Evolutionary conservation across 2,888 invertebrate species (phyloP).

Genomic region (Phalangium opilio): DNA sequence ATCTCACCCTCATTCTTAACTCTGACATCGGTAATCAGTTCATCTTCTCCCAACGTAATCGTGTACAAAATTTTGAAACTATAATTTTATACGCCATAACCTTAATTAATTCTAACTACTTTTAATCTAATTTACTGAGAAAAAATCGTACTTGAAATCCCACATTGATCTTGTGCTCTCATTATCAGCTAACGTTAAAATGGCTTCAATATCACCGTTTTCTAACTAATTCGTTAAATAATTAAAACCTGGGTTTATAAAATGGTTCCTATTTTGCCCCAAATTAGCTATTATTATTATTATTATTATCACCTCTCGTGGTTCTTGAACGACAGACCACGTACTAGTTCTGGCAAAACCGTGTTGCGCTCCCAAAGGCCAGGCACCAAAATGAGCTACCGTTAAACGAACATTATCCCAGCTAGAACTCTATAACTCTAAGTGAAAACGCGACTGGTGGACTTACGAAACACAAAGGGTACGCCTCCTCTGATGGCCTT

Average conservation of each 20-base stretch:
- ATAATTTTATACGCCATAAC: too few relatives aligned
- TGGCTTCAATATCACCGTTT: constrained; percentile 79
- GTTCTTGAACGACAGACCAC: constrained; percentile 57
- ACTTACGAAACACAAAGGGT: constrained; percentile 94
- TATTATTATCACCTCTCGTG: too few relatives aligned
- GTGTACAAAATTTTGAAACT: neutral
- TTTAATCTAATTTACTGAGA: too few relatives aligned
- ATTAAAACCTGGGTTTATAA: too few relatives aligned
- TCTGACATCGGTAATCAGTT: neutral
- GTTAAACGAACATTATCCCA: too few relatives aligned
- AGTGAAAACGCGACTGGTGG: too few relatives aligned
- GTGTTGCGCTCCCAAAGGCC: constrained; percentile 89
- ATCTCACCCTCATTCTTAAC: neutral
- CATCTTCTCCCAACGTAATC: neutral
- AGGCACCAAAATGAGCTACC: constrained; percentile 87
- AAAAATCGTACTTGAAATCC: constrained; percentile 83
- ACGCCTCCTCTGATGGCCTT: constrained; percentile 91
- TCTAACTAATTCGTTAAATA: constrained; percentile 37
- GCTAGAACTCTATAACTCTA: too few relatives aligned
- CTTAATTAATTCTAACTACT: too few relatives aligned
- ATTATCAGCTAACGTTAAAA: constrained; percentile 80
- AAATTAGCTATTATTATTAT: too few relatives aligned
- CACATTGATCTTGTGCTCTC: constrained; percentile 86
- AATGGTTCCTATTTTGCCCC: too few relatives aligned
- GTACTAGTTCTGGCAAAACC: constrained; percentile 85